These are phyloP conservation scores for Equus quagga DNA, from an alignment of 2,113 vertebrate species.

Conservation along the genomic window DNA sequence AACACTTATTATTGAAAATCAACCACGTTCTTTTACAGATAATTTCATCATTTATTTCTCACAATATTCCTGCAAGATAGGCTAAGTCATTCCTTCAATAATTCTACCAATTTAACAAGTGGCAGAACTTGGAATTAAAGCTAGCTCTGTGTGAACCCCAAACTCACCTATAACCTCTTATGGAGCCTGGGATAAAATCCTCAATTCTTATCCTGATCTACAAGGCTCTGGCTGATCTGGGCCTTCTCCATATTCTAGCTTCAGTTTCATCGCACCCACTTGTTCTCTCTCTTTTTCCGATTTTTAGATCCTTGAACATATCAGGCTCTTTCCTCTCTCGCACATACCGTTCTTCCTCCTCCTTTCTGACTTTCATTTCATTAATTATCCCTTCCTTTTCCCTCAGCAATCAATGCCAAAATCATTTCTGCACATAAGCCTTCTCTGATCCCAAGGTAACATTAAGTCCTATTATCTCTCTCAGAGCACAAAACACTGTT, in stretches of 20 bases:
- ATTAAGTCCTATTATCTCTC: background rate
- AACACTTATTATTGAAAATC: background rate
- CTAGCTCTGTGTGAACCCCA: background rate
- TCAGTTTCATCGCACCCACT: background rate
- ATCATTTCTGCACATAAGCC: background rate
- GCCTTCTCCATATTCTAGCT: background rate
- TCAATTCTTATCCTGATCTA: no score
- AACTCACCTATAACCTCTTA: background rate
- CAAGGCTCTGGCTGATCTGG: background rate
- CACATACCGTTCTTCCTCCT: background rate
- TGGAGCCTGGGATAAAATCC: background rate
- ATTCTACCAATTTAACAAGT: background rate
- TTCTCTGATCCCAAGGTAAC: constrained; percentile 1
- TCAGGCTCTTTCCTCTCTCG: background rate
- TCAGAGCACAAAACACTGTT: background rate
- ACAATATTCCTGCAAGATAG: background rate
- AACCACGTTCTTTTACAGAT: background rate
- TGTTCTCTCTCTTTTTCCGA: background rate
- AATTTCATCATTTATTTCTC: constrained; percentile 16
- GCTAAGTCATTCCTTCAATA: background rate
- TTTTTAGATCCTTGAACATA: background rate
- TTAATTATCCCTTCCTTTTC: background rate
- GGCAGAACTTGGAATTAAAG: background rate
- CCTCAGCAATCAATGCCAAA: background rate
- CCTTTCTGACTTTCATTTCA: background rate